Base-by-base conservation (phyloP, 1,140 invertebrate species). In the Trichogramma pretiosum region DNA sequence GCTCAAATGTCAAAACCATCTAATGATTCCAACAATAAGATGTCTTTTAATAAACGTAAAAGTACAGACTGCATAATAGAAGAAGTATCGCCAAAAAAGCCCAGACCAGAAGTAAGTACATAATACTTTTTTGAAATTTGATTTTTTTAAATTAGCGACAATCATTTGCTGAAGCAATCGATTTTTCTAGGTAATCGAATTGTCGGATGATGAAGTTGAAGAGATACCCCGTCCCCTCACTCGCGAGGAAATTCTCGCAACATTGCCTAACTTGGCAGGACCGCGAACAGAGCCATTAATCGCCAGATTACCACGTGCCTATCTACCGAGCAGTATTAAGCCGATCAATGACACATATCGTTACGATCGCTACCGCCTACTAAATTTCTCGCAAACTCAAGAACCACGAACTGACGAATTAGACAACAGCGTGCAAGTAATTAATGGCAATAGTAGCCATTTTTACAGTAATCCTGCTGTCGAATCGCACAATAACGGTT, bases 191-290 rank as follows among this genome's bases (percentile, higher is more conserved):
- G 54, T 70, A 2, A 68, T 70, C 26, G 66, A 70, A 43, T 56
- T 70, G 28, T 72, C 69, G 1, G 69, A 70, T 28, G 69, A 72
- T 36, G 69, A 72, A 18, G 59, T 68, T 32, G 60, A 72, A 54
- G 62, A 65, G 50, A 58, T 68, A 35, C 61, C 60, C 9, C 53
- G 47, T 14, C 55, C 55, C 10, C 49, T 67, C 54, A 56, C 64
- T 5, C 54, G 62, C 40, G 60, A 62, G 57, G 65, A 70, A 33
- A 61, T 72, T 41, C 49, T 72, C 13, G 66, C 70, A 53, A 55
- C 59, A 14, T 37, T 72, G 28, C 69, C 69, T 38, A 67, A 72
- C 52, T 53, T 70, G 10, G 64, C 64, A 9, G 42, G 32, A 18
- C 55, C 52, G n/a, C 14, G 28, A 8, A 37, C 19, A 11, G 40